A percentile compares a stretch with the other conserved stretches of the same genome.
These are phyloP conservation scores for Ellobium chinense DNA, from an alignment of 2,888 invertebrate genomes.

Conservation along the genomic window DNA sequence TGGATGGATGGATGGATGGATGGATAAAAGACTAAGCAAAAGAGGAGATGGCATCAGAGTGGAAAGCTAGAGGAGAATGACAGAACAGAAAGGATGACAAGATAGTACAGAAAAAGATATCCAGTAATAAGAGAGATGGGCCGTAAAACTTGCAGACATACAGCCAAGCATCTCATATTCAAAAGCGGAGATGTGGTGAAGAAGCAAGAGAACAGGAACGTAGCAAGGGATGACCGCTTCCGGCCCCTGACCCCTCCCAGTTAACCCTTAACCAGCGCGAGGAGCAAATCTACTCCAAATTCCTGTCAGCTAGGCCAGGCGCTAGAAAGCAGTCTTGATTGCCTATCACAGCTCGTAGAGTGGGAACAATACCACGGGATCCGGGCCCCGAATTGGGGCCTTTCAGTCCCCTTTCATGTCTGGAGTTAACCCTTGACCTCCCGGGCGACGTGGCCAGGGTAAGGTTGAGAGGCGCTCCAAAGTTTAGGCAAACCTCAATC, in stretches of 20 bases:
- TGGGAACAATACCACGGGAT: constrained; percentile 14
- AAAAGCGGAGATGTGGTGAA: too few species aligned
- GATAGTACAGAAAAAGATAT: too few species aligned
- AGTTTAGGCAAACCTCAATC: constrained; percentile 2
- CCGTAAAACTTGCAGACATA: too few species aligned
- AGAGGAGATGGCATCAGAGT: too few species aligned
- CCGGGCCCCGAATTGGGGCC: constrained; percentile 21
- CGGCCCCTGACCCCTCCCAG: not conserved
- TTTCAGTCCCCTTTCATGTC: constrained; percentile 12
- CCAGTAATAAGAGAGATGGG: too few species aligned
- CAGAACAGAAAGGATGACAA: too few species aligned
- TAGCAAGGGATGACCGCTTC: not conserved
- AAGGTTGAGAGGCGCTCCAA: constrained; percentile 16
- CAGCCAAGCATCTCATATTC: too few species aligned
- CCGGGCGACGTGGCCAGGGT: constrained; percentile 17
- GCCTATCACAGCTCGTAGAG: constrained; percentile 28
- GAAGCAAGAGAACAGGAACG: too few species aligned
- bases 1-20: not conserved
- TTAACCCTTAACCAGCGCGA: constrained; percentile 23
- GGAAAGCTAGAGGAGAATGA: too few species aligned
- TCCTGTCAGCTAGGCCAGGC: not conserved
- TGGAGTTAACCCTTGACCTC: constrained; percentile 27
- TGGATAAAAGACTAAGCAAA: too few species aligned
- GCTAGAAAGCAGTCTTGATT: constrained; percentile 20
- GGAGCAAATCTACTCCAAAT: not conserved